Base-by-base conservation (phyloP, 64 coral and sea anemone species). In the Montipora cactus region DNA sequence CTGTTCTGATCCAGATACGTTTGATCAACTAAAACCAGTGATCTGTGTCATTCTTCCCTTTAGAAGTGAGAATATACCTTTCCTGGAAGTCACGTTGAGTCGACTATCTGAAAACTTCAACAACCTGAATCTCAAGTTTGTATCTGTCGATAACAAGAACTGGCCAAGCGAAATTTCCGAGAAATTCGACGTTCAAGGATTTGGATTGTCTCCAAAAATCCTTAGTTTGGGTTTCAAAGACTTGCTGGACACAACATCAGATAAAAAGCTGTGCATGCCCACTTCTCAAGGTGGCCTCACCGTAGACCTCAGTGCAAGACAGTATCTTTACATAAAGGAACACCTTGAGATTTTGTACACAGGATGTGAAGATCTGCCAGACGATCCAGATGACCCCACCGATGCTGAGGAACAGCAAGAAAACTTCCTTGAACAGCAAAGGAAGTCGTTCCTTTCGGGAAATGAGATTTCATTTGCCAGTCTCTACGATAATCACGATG, bases 401-500 rank as follows among this genome's bases (percentile, higher is more conserved):
- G 76, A 77, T 7, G 5, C 76, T 45, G 82, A 81, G 22, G 68
- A 73, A 75, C 21, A 81, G 15, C 7, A 21, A 51, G 55, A 83
- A 1, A 20, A n/a, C 21, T 69, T 61, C 7, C 21, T 88, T 13
- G 79, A 96, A 78, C 90, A 96, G 55, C 95, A 93, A 2, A 89
- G 85, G 84, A 84, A 82, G 22, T 96, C 95, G 0, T 96, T 96
- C 28, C 44, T 92, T 58, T 96, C 95, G 3, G 95, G 95, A 5
- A 89, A 92, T 22, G 49, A 79, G 47, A 92, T 96, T 64, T 92
- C 90, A 0, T 96, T 96, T 47, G 90, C 75, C 9, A 96, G 95
- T n/a, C 86, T 96, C 7, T 78, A 22, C 50, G 79, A 92, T 47
- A 96, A 96, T 73, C 95, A 96, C 25, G 95, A 96, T 15, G 95